Evolutionary conservation across 2,797 vertebrate genomes (phyloP).

Genomic region (Gambusia yucatana): DNA sequence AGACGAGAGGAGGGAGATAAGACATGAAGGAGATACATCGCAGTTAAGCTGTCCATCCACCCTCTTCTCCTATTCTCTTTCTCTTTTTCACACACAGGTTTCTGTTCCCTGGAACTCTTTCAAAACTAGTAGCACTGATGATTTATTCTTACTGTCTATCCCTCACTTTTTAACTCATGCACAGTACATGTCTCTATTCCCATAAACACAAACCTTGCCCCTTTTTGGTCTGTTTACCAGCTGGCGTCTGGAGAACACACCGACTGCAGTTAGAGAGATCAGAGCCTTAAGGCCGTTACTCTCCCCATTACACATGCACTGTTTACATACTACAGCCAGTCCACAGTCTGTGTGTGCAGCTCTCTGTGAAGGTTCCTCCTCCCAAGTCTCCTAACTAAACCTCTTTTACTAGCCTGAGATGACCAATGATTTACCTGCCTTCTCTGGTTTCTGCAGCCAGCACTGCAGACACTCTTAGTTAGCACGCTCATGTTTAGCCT

Average conservation of each 20-base stretch:
- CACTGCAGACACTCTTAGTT: slow-evolving; percentile 39
- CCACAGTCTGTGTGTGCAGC: slow-evolving; percentile 61
- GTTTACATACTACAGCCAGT: slow-evolving; percentile 71
- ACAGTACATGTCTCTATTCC: slow-evolving; percentile 21
- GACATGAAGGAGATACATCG: slow-evolving; percentile 69
- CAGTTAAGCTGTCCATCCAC: slow-evolving; percentile 74
- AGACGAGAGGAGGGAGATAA: slow-evolving; percentile 74
- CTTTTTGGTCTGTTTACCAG: slow-evolving; percentile 76
- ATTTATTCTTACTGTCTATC: slow-evolving; percentile 41
- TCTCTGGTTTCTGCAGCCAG: slow-evolving; percentile 48
- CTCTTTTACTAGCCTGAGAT: slow-evolving; percentile 74
- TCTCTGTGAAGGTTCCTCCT: slow-evolving; percentile 68
- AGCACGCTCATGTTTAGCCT: slow-evolving; percentile 20
- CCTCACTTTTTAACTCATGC: slow-evolving; percentile 28
- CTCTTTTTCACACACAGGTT: slow-evolving; percentile 20
- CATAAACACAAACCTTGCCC: slow-evolving; percentile 64
- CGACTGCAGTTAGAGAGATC: slow-evolving; percentile 67
- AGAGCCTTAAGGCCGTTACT: slow-evolving; percentile 68
- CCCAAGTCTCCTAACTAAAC: slow-evolving; percentile 66
- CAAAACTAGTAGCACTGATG: slow-evolving; percentile 27
- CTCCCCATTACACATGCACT: slow-evolving; percentile 62
- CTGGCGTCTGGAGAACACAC: slow-evolving; percentile 76
- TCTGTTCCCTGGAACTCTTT: slow-evolving; percentile 21
- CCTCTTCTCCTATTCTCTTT: slow-evolving; percentile 27
- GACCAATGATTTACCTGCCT: slow-evolving; percentile 76